Percentiles rank a stretch among this genome's conserved stretches.
Conservation (phyloP, 2,797 vertebrate species). For the Remorina albescens region DNA sequence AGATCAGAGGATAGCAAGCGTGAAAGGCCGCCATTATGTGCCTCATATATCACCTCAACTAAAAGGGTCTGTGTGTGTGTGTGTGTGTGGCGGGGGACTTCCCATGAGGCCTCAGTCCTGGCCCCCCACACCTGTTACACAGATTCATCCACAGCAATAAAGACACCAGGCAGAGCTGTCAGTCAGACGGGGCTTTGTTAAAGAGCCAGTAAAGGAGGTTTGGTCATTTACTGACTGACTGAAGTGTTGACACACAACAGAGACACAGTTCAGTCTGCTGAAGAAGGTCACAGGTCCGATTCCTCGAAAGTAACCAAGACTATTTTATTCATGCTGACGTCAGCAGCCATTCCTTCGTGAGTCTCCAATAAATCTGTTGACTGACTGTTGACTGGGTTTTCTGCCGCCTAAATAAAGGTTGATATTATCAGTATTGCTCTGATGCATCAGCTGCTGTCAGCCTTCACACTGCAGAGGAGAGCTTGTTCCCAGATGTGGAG, state of each 20-base stretch:
- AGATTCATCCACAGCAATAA: conserved; percentile 45
- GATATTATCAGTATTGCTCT: too few species aligned
- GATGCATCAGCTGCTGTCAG: background rate
- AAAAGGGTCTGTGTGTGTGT: conserved; percentile 34
- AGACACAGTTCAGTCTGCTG: too few species aligned
- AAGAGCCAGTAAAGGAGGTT: conserved; percentile 16
- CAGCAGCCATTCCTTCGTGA: too few species aligned
- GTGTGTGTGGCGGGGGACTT: conserved; percentile 31
- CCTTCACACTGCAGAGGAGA: background rate
- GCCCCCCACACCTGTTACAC: conserved; percentile 62
- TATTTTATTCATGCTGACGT: too few species aligned
- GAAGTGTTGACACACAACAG: too few species aligned
- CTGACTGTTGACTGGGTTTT: too few species aligned
- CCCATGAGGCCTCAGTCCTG: conserved; percentile 41
- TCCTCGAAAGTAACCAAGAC: too few species aligned
- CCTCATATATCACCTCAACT: conserved; percentile 57
- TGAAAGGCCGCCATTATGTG: conserved; percentile 50
- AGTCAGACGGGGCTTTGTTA: conserved; percentile 33
- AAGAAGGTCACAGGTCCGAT: conserved; percentile 19
- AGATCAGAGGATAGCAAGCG: conserved; percentile 52
- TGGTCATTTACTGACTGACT: conserved; percentile 4
- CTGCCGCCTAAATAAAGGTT: too few species aligned
- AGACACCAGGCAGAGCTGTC: conserved; percentile 49
- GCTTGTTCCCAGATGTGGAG: conserved; percentile 19
- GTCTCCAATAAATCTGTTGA: too few species aligned